Evolutionary conservation across 2,797 vertebrate species (phyloP).

Genomic region (Tamandua tetradactyla): DNA sequence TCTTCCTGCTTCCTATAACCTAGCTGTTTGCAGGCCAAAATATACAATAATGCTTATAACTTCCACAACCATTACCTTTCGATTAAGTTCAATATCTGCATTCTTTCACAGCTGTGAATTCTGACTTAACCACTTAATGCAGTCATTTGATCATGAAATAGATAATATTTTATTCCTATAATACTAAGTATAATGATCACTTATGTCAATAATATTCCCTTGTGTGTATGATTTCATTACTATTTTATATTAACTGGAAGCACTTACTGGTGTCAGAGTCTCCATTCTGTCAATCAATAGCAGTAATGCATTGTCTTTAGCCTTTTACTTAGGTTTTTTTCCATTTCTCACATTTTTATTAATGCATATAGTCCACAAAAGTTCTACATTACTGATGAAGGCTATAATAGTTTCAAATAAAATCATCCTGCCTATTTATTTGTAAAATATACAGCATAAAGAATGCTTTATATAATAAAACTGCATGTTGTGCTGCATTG

Average conservation of each 20-base stretch:
- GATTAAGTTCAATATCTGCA: not conserved
- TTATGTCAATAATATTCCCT: not conserved
- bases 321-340: not conserved
- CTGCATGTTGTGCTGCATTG: not conserved
- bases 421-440: not conserved
- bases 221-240: not conserved
- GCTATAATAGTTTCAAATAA: not conserved
- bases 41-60: not conserved
- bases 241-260: not conserved
- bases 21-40: not conserved
- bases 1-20: not conserved
- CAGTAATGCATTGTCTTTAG: not conserved
- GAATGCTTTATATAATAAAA: not conserved
- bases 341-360: not conserved
- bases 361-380: not conserved
- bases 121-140: not conserved
- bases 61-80: not conserved
- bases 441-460: not conserved
- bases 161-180: not conserved
- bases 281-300: not conserved
- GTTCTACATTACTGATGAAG: not conserved
- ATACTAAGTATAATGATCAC: not conserved
- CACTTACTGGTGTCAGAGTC: not conserved
- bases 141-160: not conserved
- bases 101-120: slow-evolving; percentile 1